A percentile compares a stretch with the other conserved stretches of the same genome.
Conservation (phyloP, 2,797 vertebrate genomes). For the Microctenopoma lineatum region DNA sequence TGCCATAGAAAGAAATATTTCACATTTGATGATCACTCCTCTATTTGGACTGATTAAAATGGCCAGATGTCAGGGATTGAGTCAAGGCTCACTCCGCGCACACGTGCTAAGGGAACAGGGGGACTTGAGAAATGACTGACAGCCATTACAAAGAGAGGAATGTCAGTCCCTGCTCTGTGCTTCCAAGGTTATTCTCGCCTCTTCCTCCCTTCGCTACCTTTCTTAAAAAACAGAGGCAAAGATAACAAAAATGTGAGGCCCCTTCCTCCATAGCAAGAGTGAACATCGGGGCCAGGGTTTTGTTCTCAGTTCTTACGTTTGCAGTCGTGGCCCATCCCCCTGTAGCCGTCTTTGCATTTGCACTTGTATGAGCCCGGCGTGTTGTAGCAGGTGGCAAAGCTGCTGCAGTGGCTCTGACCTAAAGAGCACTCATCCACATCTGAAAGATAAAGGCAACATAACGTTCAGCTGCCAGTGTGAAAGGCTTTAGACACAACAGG, state of each 20-base stretch:
- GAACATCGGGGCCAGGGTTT: slow-evolving; percentile 34
- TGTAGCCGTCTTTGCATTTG: slow-evolving; percentile 93
- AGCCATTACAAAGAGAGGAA: slow-evolving; percentile 71
- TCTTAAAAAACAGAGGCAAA: slow-evolving; percentile 38
- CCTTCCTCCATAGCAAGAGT: slow-evolving; percentile 13
- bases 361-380: slow-evolving; percentile 95
- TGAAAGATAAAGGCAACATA: slow-evolving; percentile 76
- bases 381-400: slow-evolving; percentile 92
- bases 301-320: slow-evolving; percentile 85
- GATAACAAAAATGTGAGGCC: slow-evolving; percentile 59
- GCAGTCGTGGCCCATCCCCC: slow-evolving; percentile 90
- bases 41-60: slow-evolving; percentile 54
- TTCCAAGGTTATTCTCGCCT: slow-evolving; percentile 38
- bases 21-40: slow-evolving; percentile 38
- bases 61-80: slow-evolving; percentile 42
- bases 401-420: slow-evolving; percentile 88
- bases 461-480: slow-evolving; percentile 37
- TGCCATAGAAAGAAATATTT: slow-evolving; percentile 33
- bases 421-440: slow-evolving; percentile 94
- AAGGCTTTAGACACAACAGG: slow-evolving; percentile 42
- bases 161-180: slow-evolving; percentile 41
- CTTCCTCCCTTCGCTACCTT: slow-evolving; percentile 35
- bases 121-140: slow-evolving; percentile 64
- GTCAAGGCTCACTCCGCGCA: slow-evolving; percentile 28
- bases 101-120: slow-evolving; percentile 43